Base-by-base conservation (phyloP, 2,888 invertebrate genomes). In the Zygothrica quintamaculata region DNA sequence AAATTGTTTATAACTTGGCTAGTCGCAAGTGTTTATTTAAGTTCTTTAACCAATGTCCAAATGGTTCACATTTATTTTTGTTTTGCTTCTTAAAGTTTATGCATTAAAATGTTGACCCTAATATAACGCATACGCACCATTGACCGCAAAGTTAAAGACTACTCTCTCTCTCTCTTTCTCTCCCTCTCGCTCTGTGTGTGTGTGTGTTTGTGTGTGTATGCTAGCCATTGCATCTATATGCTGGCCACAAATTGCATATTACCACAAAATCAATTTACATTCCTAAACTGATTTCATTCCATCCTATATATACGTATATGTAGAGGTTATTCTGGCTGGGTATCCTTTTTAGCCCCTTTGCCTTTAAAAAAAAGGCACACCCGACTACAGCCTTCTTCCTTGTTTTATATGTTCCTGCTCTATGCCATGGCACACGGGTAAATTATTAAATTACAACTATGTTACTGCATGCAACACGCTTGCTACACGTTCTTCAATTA, bases 401-500 rank as follows among this genome's bases (percentile, higher is more conserved):
- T n/a, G n/a, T n/a, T n/a, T n/a, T n/a, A n/a, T n/a, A n/a, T n/a
- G n/a, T n/a, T n/a, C n/a, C 16, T 46, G 42, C 25, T 48, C 51
- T 39, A 33, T 46, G 61, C 56, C 52, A 71, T 53, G 60, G 75
- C 79, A 68, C 69, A 69, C 62, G 71, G 84, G 70, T n/a, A 81
- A 80, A 84, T 84, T 80, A 81, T 86, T 81, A 81, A 81, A 86
- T 81, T 81, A 84, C 84, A 86, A 81, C 86, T 81, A 86, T 81
- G 84, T 72, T 76, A 43, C 68, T 69, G 66, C 76, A 76, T 78
- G 75, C 74, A 60, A n/a, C n/a, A 77, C 51, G 69, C 61, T 74
- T 77, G 61, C 74, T 77, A 64, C 56, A 44, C 65, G 64, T 55
- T 66, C 65, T 61, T 66, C 82, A 80, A 85, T 80, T 85, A 84